Base-by-base conservation (phyloP, 64 coral and sea anemone species). In the Actinia tenebrosa region DNA sequence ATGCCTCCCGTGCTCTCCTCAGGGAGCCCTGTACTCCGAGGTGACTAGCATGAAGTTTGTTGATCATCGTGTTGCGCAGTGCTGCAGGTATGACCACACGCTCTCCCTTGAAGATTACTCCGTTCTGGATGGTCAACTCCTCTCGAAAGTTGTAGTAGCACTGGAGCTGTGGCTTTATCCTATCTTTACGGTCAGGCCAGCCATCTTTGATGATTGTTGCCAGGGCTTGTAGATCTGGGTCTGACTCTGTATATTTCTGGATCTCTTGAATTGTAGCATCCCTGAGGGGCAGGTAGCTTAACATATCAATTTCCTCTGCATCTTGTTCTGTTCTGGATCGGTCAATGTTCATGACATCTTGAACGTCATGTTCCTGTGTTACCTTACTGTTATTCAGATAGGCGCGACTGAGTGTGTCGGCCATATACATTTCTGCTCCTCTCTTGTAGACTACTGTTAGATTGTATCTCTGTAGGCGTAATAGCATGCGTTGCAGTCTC, bases 1-100 rank as follows among this genome's bases (percentile, higher is more conserved):
- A 89, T 60, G 66, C 87, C 78, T 77, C 62, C 17, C 53, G 82
- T 23, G 91, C 91, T 52, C 78, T 84, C 43, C 91, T 26, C 1
- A 93, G 83, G 20, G 80, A 82, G 0, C 55, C 82, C 44, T 89
- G 87, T 10, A 93, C 44, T 16, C 91, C 91, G 62, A 93, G 71
- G 59, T 93, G 91, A 43, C 90, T 92, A 64, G 92, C 56, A 52
- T 93, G 91, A 44, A 81, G n/a, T 80, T 89, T 93, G 17, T 64
- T 15, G 15, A 83, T 88, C 79, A 86, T 84, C 16, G 23, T 43
- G 45, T 84, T 53, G 60, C 44, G 78, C 58, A 53, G 37, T 80
- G 19, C 58, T 56, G 2, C 44, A 56, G 85, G 86, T 20, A 92
- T 61, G 55, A 92, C 85, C 14, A 92, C 43, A 45, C 71, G 87